Percentiles rank a stretch among this genome's conserved stretches.
Conservation (phyloP, 1,140 invertebrate species). For the Papilio glaucus region DNA sequence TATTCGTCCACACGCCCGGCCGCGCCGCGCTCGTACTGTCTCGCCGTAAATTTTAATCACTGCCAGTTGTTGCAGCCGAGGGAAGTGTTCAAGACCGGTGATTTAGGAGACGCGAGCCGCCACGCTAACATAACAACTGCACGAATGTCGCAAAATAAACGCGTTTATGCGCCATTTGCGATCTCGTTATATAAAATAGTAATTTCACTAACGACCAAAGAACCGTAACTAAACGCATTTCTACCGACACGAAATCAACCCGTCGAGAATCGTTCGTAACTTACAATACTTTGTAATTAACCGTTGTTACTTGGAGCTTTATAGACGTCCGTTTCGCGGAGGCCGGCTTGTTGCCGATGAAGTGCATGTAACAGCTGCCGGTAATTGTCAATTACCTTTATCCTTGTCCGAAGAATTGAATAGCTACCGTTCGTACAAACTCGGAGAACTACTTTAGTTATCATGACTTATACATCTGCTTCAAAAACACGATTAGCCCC, state of each 20-base stretch:
- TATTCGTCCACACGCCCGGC: conserved; percentile 69
- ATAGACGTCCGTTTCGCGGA: conserved; percentile 2
- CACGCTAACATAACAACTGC: conserved; percentile 55
- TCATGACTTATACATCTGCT: conserved; percentile 29
- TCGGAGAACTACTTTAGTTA: conserved; percentile 23
- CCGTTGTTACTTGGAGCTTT: conserved; percentile 13
- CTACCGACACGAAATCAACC: not conserved
- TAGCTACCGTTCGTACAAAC: conserved; percentile 27
- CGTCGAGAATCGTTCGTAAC: not conserved
- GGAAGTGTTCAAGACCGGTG: conserved; percentile 77
- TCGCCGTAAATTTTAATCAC: conserved; percentile 82
- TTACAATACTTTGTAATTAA: conserved; percentile 3
- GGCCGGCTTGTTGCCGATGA: conserved; percentile 15
- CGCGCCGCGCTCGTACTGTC: conserved; percentile 76
- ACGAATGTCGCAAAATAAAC: conserved; percentile 44
- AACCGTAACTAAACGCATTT: not conserved
- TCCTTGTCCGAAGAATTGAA: conserved; percentile 35
- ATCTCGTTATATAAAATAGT: not conserved
- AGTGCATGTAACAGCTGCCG: conserved; percentile 32
- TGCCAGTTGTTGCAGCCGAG: conserved; percentile 76
- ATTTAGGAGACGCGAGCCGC: conserved; percentile 72
- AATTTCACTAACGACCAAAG: not conserved
- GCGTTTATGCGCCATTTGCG: conserved; percentile 41
- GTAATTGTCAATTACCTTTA: conserved; percentile 39
- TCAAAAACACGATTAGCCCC: conserved; percentile 43